A percentile compares a stretch with the other conserved stretches of the same genome.
Evolutionary conservation across 2,888 invertebrate species (phyloP).

Genomic region (Chydorus sphaericus): DNA sequence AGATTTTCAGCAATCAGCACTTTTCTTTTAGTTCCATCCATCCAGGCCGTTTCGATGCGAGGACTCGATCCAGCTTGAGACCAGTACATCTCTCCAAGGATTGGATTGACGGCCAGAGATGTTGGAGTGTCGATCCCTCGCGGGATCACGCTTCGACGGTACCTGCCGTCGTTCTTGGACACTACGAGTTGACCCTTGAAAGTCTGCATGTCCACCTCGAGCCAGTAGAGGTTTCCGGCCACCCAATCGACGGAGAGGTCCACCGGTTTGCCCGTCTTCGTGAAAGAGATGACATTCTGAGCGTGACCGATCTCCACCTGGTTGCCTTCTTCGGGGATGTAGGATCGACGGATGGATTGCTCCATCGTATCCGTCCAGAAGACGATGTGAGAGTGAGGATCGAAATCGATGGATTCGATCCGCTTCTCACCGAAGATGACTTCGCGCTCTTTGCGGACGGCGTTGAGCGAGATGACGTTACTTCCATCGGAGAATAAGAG

Average conservation of each 20-base stretch:
- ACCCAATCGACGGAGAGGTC: slow-evolving; percentile 88
- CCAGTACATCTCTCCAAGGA: slow-evolving; percentile 76
- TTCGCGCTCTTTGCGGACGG: slow-evolving; percentile 47
- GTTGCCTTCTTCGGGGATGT: slow-evolving; percentile 63
- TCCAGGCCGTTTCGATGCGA: slow-evolving; percentile 78
- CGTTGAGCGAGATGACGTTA: slow-evolving; percentile 61
- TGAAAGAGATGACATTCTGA: slow-evolving; percentile 44
- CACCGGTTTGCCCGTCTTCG: slow-evolving; percentile 63
- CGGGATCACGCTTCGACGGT: slow-evolving; percentile 61
- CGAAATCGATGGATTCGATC: slow-evolving; percentile 81
- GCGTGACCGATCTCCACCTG: slow-evolving; percentile 66
- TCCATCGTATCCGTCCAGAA: slow-evolving; percentile 94
- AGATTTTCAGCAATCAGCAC: slow-evolving; percentile 67
- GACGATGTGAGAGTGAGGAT: slow-evolving; percentile 64
- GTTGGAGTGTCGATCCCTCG: slow-evolving; percentile 70
- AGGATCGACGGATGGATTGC: slow-evolving; percentile 78
- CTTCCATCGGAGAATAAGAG: slow-evolving; percentile 67
- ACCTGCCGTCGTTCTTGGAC: slow-evolving; percentile 75
- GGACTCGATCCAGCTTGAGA: slow-evolving; percentile 78
- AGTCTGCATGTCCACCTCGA: slow-evolving; percentile 53
- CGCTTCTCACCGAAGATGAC: slow-evolving; percentile 72
- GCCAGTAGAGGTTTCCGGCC: slow-evolving; percentile 86
- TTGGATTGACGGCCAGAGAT: slow-evolving; percentile 74
- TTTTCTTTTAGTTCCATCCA: slow-evolving; percentile 83
- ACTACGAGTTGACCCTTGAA: slow-evolving; percentile 55